phyloP scores from a whole-genome alignment of 2,797 vertebrate species.

The Acanthurus lineatus region DNA sequence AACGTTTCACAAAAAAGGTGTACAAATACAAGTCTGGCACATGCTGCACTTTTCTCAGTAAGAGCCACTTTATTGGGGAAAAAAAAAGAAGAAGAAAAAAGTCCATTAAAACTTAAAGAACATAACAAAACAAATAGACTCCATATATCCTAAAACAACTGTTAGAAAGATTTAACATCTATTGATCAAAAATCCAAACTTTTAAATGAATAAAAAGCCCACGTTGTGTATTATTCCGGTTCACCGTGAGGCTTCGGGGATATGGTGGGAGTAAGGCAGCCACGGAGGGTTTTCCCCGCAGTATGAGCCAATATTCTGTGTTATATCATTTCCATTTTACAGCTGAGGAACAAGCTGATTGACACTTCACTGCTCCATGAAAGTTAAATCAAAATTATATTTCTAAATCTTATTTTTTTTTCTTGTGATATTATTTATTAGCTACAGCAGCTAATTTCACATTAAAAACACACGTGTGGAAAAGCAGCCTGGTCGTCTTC shows the following conservation, averaged over 20 bases:
- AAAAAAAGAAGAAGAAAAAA: background rate
- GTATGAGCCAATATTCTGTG: constrained; percentile 46
- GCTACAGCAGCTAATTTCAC: constrained; percentile 11
- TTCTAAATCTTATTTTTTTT: background rate
- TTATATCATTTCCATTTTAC: constrained; percentile 44
- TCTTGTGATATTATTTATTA: background rate
- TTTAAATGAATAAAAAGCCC: constrained; percentile 12
- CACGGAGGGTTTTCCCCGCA: constrained; percentile 13
- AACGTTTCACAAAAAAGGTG: background rate
- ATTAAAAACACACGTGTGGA: constrained; percentile 22
- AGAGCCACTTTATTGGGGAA: background rate
- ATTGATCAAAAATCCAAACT: constrained; percentile 20
- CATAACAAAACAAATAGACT: background rate
- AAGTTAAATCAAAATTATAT: background rate
- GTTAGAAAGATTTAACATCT: constrained; percentile 18
- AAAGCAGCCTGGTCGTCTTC: constrained; percentile 18
- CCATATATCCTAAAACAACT: background rate
- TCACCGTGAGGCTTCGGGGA: background rate
- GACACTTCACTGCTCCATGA: background rate
- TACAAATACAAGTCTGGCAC: background rate
- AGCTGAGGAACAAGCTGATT: constrained; percentile 12
- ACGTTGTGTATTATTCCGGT: background rate
- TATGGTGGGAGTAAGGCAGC: constrained; percentile 19
- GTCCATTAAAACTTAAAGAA: background rate
- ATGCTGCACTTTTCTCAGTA: background rate